Percentiles rank a stretch among this genome's conserved stretches.
phyloP scores from a whole-genome alignment of 2,888 invertebrate species.

The Torymus tubicola region DNA sequence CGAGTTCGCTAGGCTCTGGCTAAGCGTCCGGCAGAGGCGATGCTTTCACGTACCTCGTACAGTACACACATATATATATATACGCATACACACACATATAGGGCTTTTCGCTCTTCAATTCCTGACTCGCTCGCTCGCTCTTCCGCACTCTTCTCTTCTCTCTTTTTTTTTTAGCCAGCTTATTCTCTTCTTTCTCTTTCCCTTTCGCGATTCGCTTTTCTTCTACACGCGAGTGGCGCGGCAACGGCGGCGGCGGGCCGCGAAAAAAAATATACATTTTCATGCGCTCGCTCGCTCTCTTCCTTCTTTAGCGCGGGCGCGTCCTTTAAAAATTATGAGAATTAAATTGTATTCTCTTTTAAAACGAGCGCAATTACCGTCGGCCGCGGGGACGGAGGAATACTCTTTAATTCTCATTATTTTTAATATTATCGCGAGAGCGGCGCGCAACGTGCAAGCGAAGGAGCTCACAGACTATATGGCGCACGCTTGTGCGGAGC shows the following conservation, averaged over 20 bases:
- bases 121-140: slow-evolving; percentile 36
- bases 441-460: neutral
- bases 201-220: slow-evolving; percentile 53
- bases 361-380: slow-evolving; percentile 55
- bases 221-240: slow-evolving; percentile 20
- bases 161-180: slow-evolving; percentile 26
- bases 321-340: slow-evolving; percentile 58
- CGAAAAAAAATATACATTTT: slow-evolving; percentile 50
- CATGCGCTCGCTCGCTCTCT: slow-evolving; percentile 2
- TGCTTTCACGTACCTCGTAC: slow-evolving; percentile 61
- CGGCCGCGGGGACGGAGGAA: neutral
- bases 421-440: slow-evolving; percentile 53
- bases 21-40: slow-evolving; percentile 53
- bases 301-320: slow-evolving; percentile 31
- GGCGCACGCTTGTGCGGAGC: too few species aligned
- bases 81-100: slow-evolving; percentile 25
- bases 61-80: slow-evolving; percentile 28
- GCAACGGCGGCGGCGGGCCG: neutral
- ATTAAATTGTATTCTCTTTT: slow-evolving; percentile 60
- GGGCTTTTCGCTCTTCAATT: slow-evolving; percentile 53
- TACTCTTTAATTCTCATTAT: slow-evolving; percentile 58
- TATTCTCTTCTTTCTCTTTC: slow-evolving; percentile 47
- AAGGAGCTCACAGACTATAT: neutral
- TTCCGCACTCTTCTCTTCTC: slow-evolving; percentile 40
- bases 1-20: slow-evolving; percentile 15